A percentile compares a stretch with the other conserved stretches of the same genome.
Evolutionary conservation across 2,113 vertebrate species (phyloP).

Genomic region (Mesoclemmys tuberculata): DNA sequence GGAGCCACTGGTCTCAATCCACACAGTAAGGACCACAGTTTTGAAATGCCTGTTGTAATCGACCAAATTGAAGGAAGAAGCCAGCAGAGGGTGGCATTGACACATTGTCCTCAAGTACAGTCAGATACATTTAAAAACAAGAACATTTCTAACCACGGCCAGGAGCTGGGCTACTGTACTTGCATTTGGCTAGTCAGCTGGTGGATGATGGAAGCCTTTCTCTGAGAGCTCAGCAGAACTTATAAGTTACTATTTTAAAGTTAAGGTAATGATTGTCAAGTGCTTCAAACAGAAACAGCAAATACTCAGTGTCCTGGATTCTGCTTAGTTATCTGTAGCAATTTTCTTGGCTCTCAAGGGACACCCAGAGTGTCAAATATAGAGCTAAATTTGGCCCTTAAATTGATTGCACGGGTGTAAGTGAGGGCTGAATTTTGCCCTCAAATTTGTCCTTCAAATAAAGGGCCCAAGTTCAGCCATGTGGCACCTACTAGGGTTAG

Average conservation of each 20-base stretch:
- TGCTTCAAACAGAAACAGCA: not conserved
- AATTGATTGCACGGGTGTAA: not conserved
- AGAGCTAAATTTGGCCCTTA: not conserved
- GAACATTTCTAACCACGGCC: not conserved
- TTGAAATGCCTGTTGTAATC: not conserved
- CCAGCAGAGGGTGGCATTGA: conserved; percentile 61
- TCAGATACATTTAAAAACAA: not conserved
- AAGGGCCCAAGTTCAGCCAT: not conserved
- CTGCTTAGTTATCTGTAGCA: not conserved
- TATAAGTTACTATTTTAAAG: accelerated
- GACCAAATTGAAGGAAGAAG: not conserved
- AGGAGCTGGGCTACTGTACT: not conserved
- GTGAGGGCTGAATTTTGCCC: not conserved
- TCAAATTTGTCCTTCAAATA: not conserved
- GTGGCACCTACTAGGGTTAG: not conserved
- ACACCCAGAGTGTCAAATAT: not conserved
- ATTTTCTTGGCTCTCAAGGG: not conserved
- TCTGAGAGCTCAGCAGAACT: not conserved
- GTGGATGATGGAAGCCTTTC: not conserved
- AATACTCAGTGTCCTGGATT: not conserved
- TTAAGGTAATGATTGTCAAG: not conserved
- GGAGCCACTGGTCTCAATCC: not conserved
- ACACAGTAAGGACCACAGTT: accelerated
- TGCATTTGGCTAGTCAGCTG: accelerated
- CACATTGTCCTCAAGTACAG: not conserved